Evolutionary conservation across 2,797 vertebrate genomes (phyloP), one percentile per base, ranked within the genome.

Genomic region (Podarcis siculus): DNA sequence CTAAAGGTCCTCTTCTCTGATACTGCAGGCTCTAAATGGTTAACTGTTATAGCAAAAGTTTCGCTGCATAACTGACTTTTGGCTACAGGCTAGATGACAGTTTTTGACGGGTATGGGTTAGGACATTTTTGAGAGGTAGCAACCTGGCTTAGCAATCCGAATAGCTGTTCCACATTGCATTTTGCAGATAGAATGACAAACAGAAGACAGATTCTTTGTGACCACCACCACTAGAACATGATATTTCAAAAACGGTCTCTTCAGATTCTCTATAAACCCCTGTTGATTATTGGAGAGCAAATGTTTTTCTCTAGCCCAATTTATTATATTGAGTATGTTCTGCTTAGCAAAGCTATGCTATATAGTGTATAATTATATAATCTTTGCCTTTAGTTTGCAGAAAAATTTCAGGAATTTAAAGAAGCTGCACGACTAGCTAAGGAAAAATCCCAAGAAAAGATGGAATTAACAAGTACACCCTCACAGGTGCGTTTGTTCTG

Each of bases 351-450:
- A 45, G 72, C 10, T 61, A 19, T 75, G 32, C 13, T 80, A 17
- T 75, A 19, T 55, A 45, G 9, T 30, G 61, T 32, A 15, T 85
- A 80, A 77, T 69, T 76, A 81, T 75, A 1, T 66, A 66, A 39
- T 66, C 35, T 69, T 86, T 97, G 84, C 94, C 87, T 97, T 96
- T 95, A 99, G 99, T 99, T 99, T 97, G 98, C 99, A 96, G 99
- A 99, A 94, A 99, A 99, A 96, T 99, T 99, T 98, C 98, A 98
- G 86, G 98, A 99, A 96, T 99, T 99, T 95, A 99, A 99, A 96
- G 98, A 99, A 97, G 99, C 99, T 87, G 99, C 99, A 0, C 97
- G 99, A 89, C 96, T 99, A 79, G 99, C 99, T 88, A 99, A 99
- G 95, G 99, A 99, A 96, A 99, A 99, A 96, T 99, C 98, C 82